Evolutionary conservation across 30 jellyfish, hydroid and myxozoan species (phyloP).

Genomic region (Hydractinia echinata): DNA sequence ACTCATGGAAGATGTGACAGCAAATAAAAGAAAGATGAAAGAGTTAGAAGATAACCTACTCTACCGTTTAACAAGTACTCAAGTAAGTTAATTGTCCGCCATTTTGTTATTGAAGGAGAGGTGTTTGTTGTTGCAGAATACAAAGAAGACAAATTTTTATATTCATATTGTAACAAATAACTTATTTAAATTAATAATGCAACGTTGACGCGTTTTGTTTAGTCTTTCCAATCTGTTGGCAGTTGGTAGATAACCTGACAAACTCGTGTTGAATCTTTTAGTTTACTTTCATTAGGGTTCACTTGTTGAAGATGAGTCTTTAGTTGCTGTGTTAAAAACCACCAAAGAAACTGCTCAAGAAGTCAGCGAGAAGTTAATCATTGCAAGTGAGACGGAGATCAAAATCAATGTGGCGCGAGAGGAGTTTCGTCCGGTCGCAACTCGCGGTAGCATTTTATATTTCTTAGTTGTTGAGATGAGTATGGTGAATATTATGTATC

Average conservation of each 20-base stretch:
- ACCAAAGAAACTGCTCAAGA: conserved; percentile 91
- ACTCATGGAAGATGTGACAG: conserved; percentile 84
- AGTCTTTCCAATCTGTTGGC: too few species aligned
- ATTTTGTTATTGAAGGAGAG: too few species aligned
- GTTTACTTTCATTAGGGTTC: conserved; percentile 56
- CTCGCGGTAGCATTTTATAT: conserved; percentile 89
- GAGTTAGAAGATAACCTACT: conserved; percentile 80
- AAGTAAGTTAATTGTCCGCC: conserved; percentile 29
- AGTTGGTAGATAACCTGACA: neutral
- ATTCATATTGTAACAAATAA: too few species aligned
- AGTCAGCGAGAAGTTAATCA: conserved; percentile 83
- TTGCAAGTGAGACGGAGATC: conserved; percentile 88
- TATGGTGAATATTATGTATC: conserved; percentile 93
- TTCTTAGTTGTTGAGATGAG: conserved; percentile 95
- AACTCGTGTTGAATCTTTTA: neutral
- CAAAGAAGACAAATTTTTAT: too few species aligned
- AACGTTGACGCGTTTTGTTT: too few species aligned
- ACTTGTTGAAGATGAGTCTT: conserved; percentile 85
- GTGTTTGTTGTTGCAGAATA: too few species aligned
- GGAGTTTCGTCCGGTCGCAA: conserved; percentile 93
- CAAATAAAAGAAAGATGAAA: conserved; percentile 86
- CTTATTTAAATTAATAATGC: too few species aligned
- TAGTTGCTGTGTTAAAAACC: conserved; percentile 80
- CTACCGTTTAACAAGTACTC: conserved; percentile 78
- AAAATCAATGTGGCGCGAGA: conserved; percentile 88